Conservation (phyloP, 2,797 vertebrate genomes). For the Zalophus californianus region DNA sequence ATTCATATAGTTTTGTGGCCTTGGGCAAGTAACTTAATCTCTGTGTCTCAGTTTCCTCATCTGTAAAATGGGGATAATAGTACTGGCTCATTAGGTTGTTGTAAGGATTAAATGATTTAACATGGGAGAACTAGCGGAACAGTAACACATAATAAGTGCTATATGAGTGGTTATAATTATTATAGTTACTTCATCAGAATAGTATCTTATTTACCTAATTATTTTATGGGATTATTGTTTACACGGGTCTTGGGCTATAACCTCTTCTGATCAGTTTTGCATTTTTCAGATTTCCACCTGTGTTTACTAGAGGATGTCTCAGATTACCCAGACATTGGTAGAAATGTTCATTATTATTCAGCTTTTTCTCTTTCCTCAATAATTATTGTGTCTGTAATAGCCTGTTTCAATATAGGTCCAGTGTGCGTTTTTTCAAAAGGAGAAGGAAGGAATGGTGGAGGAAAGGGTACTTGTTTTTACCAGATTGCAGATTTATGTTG, state of each 20-base stretch:
- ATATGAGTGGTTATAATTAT: background rate
- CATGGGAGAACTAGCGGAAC: background rate
- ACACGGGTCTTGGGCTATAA: background rate
- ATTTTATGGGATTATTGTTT: background rate
- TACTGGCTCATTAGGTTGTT: background rate
- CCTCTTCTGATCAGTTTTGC: background rate
- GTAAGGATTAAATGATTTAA: background rate
- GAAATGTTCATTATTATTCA: background rate
- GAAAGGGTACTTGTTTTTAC: conserved; percentile 3
- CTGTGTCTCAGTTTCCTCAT: background rate
- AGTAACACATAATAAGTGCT: background rate
- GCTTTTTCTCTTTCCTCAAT: background rate
- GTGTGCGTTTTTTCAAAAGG: background rate
- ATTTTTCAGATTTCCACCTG: background rate
- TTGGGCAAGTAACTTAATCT: background rate
- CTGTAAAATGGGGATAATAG: background rate
- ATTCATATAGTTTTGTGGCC: background rate
- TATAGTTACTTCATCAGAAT: background rate
- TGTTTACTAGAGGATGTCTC: background rate
- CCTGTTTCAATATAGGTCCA: background rate
- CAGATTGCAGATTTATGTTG: background rate
- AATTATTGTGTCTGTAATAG: background rate
- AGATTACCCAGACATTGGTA: background rate
- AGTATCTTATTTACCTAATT: background rate
- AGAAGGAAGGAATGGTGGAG: background rate